phyloP scores from a whole-genome alignment of 2,113 vertebrate genomes.

The Motacilla alba region DNA sequence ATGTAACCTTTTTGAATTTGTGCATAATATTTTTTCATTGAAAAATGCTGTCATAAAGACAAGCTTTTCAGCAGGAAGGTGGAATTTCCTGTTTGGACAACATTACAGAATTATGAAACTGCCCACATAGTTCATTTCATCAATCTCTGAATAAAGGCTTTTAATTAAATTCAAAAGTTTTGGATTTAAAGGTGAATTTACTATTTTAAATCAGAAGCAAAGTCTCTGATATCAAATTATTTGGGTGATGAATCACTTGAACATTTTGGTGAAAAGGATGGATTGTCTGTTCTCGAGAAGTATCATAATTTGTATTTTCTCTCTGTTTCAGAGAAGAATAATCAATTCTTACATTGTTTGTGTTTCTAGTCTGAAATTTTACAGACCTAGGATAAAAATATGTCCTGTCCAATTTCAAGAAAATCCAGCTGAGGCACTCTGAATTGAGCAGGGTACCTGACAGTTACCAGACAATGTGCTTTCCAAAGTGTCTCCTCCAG shows the following conservation, averaged over 20 bases:
- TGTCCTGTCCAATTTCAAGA: not conserved
- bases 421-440: not conserved
- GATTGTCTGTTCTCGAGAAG: not conserved
- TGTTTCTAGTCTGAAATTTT: not conserved
- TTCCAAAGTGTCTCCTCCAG: not conserved
- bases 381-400: not conserved
- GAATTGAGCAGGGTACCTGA: not conserved
- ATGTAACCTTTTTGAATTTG: not conserved
- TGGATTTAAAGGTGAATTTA: not conserved
- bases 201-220: not conserved
- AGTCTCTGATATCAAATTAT: not conserved
- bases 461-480: not conserved
- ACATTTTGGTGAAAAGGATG: not conserved
- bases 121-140: not conserved
- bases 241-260: not conserved
- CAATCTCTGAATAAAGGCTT: not conserved
- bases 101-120: not conserved
- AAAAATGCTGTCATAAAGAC: not conserved
- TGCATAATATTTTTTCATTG: not conserved
- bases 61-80: not conserved
- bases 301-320: not conserved
- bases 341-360: not conserved
- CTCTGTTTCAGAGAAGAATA: not conserved
- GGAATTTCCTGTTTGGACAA: not conserved
- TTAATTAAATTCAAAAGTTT: not conserved